Base-by-base conservation (phyloP, 2,113 vertebrate species). In the Tonatia bakeri region DNA sequence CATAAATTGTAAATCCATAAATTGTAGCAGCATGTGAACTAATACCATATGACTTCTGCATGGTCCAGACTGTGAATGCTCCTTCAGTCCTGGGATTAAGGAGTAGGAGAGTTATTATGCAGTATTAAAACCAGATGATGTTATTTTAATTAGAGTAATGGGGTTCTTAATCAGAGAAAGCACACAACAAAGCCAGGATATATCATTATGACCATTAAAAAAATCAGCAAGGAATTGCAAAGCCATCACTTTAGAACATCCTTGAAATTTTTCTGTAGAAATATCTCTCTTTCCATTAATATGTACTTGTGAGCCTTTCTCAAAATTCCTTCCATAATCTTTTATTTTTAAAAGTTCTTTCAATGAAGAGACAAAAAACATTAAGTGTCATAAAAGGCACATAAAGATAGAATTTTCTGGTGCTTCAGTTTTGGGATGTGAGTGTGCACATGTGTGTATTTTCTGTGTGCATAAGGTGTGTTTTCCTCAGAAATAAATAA, bases 81-180 rank as follows among this genome's bases (percentile, higher is more conserved):
- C 87, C 76, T 86, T 73, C 65, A 86, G 77, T 11, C 10, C 31
- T 72, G 24, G 87, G 92, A 96, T 85, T 96, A 91, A 87, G 84
- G 33, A 38, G 38, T n/a, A 36, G 85, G 65, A 69, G 67, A 94
- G 61, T 94, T 79, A 91, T 67, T 91, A 20, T 93, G 38, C 10
- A 43, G 52, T 65, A 95, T 97, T 87, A 95, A 97, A 96, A 97
- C 87, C 94, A 95, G 92, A 89, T 95, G 87, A 85, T 94, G 43
- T 95, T 90, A 86, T 90, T 97, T 96, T 94, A 97, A 98, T 98
- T 96, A 95, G 92, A 89, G n/a, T 64, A 95, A 96, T 86, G 45
- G 72, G 26, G 38, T 52, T 93, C 83, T 92, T 93, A 87, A 89
- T 89, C 77, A 95, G 86, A 52, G 94, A 86, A 93, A 54, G 36